Percentiles rank a stretch among this genome's conserved stretches.
Conservation (phyloP, 2,888 invertebrate species). For the Agriopis marginaria region DNA sequence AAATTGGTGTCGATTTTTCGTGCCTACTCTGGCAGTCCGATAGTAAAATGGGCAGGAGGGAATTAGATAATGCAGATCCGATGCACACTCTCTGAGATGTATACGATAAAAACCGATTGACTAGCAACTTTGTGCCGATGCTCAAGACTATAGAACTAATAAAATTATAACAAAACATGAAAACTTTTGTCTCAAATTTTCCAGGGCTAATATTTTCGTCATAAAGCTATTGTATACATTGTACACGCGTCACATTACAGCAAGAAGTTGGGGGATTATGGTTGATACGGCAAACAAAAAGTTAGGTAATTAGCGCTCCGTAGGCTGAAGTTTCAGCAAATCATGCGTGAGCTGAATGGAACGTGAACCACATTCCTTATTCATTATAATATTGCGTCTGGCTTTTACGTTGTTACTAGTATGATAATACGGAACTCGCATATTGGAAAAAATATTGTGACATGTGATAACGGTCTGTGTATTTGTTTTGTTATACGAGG, state of each 20-base stretch:
- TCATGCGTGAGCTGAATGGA: conserved; percentile 57
- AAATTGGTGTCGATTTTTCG: too few species aligned
- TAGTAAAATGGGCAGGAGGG: too few species aligned
- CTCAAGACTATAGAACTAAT: not conserved
- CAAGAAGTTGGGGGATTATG: conserved; percentile 53
- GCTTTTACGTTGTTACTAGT: conserved; percentile 27
- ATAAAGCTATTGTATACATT: conserved; percentile 33
- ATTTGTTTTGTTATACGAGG: not conserved
- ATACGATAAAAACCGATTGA: too few species aligned
- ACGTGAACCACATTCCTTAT: conserved; percentile 42
- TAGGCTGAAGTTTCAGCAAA: conserved; percentile 55
- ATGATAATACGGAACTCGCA: conserved; percentile 1
- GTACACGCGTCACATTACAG: conserved; percentile 47
- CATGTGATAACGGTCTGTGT: not conserved
- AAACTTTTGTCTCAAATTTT: conserved; percentile 14
- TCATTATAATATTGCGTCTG: conserved; percentile 38
- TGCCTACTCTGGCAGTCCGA: too few species aligned
- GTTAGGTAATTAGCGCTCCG: conserved; percentile 70
- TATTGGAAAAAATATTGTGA: conserved; percentile 26
- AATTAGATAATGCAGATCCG: too few species aligned
- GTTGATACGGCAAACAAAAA: conserved; percentile 62
- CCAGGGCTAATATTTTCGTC: conserved; percentile 8
- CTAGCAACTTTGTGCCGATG: too few species aligned
- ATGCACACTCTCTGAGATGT: too few species aligned
- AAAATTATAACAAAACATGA: not conserved